Base-by-base conservation (phyloP, 2,797 vertebrate genomes). In the Erpetoichthys calabaricus region DNA sequence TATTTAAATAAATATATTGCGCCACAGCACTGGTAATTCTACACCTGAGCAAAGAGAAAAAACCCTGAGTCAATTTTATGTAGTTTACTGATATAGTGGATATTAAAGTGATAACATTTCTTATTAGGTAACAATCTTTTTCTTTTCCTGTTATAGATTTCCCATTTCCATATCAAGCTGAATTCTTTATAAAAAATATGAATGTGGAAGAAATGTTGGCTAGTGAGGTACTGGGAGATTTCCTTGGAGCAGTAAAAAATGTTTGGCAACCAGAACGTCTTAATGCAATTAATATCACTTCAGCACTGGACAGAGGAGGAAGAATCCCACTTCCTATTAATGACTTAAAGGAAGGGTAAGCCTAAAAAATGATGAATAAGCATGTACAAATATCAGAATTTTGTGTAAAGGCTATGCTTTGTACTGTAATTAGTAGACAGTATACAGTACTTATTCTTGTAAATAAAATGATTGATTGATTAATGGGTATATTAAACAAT, bases 191-290 rank as follows among this genome's bases (percentile, higher is more conserved):
- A 68, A 93, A 81, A 70, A 99, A 99, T 71, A 98, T 99, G 96
- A 99, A 99, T 0, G 94, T 99, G 56, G 96, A 99, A 73, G 96
- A 98, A 73, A 97, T 99, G 90, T 71, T 99, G 72, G 94, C 94
- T 69, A 98, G 95, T 43, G 94, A 99, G 78, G 89, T 99, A 60
- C 83, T 99, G 47, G 96, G 96, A 1, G 95, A 99, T 73, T 99
- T 99, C 59, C 85, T 99, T 0, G 96, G 96, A 56, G 95, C 96
- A 0, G 96, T 99, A 64, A 99, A 99, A 80, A 98, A 98, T 1
- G 80, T 99, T 1, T 99, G 96, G 96, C 95, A 99, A 69, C 96
- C 96, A 0, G 94, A 98, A 56, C 88, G 89, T 10, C 86, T 99
- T 56, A 96, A 97, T 2, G 95, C 96, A 42, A 95, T 99, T 64